These are phyloP conservation scores for Cephus rjabovi DNA, from an alignment of 2,888 invertebrate genomes.

Conservation along the genomic window DNA sequence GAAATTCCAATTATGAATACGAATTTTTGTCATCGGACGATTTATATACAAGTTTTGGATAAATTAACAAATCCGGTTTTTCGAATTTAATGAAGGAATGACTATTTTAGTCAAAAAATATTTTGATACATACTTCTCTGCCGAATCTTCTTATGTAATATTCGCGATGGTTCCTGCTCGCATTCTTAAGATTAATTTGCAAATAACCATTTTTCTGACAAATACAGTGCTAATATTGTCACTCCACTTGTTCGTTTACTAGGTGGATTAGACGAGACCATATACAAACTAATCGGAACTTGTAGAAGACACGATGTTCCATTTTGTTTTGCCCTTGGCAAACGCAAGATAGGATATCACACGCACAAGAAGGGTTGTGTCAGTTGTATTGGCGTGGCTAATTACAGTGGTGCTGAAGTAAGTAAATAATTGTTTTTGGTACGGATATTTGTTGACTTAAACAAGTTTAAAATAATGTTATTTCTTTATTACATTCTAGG, in stretches of 20 bases:
- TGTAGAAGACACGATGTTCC: constrained; percentile 42
- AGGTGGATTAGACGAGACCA: constrained; percentile 48
- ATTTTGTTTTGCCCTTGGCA: constrained; percentile 46
- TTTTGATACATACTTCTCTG: neutral
- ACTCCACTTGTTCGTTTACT: neutral
- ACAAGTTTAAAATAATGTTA: neutral
- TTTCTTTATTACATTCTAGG: constrained; percentile 33
- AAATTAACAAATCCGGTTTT: neutral
- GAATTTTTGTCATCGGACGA: neutral
- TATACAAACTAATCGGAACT: constrained; percentile 36
- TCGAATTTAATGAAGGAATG: neutral
- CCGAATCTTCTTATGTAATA: neutral
- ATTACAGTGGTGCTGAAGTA: constrained; percentile 52
- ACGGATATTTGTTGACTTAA: constrained; percentile 11
- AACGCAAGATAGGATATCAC: constrained; percentile 52
- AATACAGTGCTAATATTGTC: neutral
- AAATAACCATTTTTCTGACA: neutral
- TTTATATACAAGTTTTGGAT: neutral
- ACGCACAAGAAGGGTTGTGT: constrained; percentile 47
- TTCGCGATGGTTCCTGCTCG: neutral
- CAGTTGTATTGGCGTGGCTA: constrained; percentile 48
- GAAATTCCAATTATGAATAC: neutral
- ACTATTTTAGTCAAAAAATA: neutral
- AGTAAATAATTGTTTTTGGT: constrained; percentile 11
- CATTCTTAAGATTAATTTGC: neutral